Base-by-base conservation (phyloP, 35 echinoderm and acorn worm species). In the Ptychodera flava region DNA sequence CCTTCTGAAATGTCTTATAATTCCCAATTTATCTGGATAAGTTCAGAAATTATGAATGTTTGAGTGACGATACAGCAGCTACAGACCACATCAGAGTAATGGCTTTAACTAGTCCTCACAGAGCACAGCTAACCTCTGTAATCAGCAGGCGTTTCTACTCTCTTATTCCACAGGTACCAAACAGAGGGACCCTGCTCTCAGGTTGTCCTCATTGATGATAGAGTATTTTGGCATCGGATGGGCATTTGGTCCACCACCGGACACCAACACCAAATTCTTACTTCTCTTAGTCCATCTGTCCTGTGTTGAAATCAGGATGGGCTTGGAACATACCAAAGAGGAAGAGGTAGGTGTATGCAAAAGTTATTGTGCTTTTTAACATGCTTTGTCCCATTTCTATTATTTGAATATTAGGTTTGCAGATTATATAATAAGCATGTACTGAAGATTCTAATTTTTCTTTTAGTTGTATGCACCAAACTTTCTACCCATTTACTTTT, bases 291-390 rank as follows among this genome's bases (percentile, higher is more conserved):
- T 94, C 15, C 90, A 97, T 78, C 78, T 97, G 28, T 92, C 90
- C 0, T 91, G 92, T 84, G 88, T 97, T 37, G 95, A 97, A 81
- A 86, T 91, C 0, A 89, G 95, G 33, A 94, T 97, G 95, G 85
- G 85, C 0, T 90, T 97, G 34, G 95, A 97, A 86, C 89, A 91
- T 30, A 89, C 85, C 36, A 30, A 30, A 0, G 84, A 87, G 28
- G 85, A 91, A 79, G 82, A 91, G 90, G 90, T 91, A 76, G 35
- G 6, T 2, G 29, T 31, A 81, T n/a, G 16, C 16, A 77, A 29
- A 16, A 29, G 76, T 29, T 77, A 29, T 77, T 16, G 16, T 77
- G 16, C 76, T 30, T 82, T 29, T 30, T 22, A 30, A 30, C 34
- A 33, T 30, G 0, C n/a, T 22, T 82, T 52, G 33, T 85, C 33